A percentile compares a stretch with the other conserved stretches of the same genome.
phyloP scores from a whole-genome alignment of 1,140 invertebrate genomes.

The Conus ventricosus region DNA sequence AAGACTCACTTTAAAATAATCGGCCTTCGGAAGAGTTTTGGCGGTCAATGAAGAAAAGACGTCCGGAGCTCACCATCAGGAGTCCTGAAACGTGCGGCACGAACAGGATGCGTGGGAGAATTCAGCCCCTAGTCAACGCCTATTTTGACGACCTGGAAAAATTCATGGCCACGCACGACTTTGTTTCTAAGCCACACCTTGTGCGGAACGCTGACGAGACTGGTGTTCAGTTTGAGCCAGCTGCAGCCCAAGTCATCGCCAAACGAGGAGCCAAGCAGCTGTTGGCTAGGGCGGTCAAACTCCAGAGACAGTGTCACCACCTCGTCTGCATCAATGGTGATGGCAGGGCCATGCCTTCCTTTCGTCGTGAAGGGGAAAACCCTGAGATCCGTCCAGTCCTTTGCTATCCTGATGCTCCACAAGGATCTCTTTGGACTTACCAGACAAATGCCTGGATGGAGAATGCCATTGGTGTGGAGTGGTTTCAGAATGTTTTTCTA shows the following conservation, averaged over 20 bases:
- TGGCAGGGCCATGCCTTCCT: constrained; percentile 38
- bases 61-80: neutral
- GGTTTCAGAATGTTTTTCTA: constrained; percentile 51
- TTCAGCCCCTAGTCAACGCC: constrained; percentile 11
- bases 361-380: constrained; percentile 52
- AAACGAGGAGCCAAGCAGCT: constrained; percentile 29
- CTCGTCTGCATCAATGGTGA: constrained; percentile 49
- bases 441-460: constrained; percentile 52
- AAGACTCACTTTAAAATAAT: constrained; percentile 17
- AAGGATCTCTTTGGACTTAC: constrained; percentile 41
- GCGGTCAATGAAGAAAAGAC: neutral
- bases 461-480: constrained; percentile 48
- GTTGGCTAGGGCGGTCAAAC: constrained; percentile 30
- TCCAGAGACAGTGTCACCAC: constrained; percentile 40
- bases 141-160: constrained; percentile 35
- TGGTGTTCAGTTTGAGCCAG: constrained; percentile 42
- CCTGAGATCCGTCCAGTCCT: constrained; percentile 34
- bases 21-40: constrained; percentile 22
- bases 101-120: constrained; percentile 6
- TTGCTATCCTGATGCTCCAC: constrained; percentile 39
- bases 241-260: constrained; percentile 39
- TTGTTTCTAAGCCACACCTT: constrained; percentile 20
- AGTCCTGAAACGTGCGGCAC: neutral
- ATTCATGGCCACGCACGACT: constrained; percentile 16
- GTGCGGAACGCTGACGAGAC: constrained; percentile 57